Base-by-base conservation (phyloP, 2,888 invertebrate genomes). In the Apotomis turbidana region DNA sequence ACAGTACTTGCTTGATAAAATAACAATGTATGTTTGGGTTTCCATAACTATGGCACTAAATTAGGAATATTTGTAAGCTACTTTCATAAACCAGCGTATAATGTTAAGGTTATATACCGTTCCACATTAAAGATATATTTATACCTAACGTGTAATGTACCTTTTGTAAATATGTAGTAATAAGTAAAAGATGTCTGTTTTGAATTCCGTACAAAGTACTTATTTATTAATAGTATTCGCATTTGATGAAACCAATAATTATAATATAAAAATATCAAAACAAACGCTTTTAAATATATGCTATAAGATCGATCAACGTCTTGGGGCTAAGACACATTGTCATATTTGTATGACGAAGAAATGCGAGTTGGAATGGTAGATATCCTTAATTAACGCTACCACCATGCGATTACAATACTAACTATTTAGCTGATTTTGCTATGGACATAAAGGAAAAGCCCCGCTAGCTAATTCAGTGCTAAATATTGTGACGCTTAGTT, bases 1-100 rank as follows among this genome's bases (percentile, higher is more conserved):
- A 44, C 15, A 46, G 13, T n/a, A 12, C 8, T 46, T 57, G 57
- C 27, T 27, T 46, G 12, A 66, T 44, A 63, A 52, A 38, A 55
- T 46, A 27, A 46, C 27, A 57, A 55, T 44, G 10, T 49, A 57
- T 44, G 44, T 27, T 27, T 27, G 27, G 1, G 27, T 36, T 66
- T 59, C 51, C 44, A 70, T 38, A 66, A 46, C 59, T 70, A 70
- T 70, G 70, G 70, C 70, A 71, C 71, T 38, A 71, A 66, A 66
- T 60, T 66, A 66, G 66, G 59, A 71, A 67, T 67, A 49, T 15
- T 67, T 51, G n/a, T 15, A n/a, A 51, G 58, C 8, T 66, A 55
- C 44, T 4, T 51, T 54, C 13, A 6, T 63, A 54, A 63, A 12
- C 41, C 44, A 36, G 44, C 36, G 9, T 54, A 15, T 44, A 49